Base-by-base conservation (phyloP, 2,888 invertebrate genomes). In the Vanessa cardui region DNA sequence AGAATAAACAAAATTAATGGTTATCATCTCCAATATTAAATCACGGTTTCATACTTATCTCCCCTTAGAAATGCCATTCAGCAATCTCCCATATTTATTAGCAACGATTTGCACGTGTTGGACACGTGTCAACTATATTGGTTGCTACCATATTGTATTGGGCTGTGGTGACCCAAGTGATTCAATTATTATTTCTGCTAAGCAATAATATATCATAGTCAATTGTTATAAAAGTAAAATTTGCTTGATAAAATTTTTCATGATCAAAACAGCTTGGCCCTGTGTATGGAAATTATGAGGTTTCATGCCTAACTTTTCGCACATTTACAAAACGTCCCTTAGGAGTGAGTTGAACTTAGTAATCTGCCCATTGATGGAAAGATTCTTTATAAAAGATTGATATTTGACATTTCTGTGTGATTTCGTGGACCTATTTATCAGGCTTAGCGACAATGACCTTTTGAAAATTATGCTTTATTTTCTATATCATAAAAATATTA, bases 71-170 rank as follows among this genome's bases (percentile, higher is more conserved):
- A n/a, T 46, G 9, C 21, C 56, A 39, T 46, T 21, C 54, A 39
- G 65, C 54, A 50, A 20, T 54, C 33, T 54, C 33, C 60, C 69
- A 70, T 75, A 72, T 73, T 74, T 74, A 73, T 76, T 72, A 71
- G 70, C 64, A 62, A 44, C 50, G 66, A 67, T 68, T 66, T 52
- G 69, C 77, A 76, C 77, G 76, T 76, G 76, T 66, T 72, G 49
- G 63, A 64, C 76, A 74, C 77, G 75, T 74, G 76, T 66, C 69
- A 49, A 66, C 54, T 74, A 73, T 73, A 76, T 74, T 77, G 75
- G 73, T 73, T 58, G 58, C 66, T 64, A 52, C 66, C 64, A 66
- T 66, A 68, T 72, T 64, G 59, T 60, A 68, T 65, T 66, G 50
- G 63, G 26, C 21, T 56, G 56, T 56, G 56, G 16, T 39, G 56